Conservation (phyloP, 2,888 invertebrate species). For the Acronicta leporina region DNA sequence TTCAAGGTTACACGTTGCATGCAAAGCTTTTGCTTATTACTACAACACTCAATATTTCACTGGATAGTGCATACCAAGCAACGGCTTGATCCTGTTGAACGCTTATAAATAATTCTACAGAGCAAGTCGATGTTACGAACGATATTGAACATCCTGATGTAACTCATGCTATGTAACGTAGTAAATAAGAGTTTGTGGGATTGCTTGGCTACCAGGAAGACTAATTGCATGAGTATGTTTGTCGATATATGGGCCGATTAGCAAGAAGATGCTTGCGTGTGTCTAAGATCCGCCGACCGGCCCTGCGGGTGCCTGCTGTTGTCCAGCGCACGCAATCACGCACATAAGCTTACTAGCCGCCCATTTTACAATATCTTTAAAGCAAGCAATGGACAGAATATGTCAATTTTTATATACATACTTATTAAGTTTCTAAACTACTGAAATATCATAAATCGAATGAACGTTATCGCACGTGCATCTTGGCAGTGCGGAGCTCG, state of each 20-base stretch:
- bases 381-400: slow-evolving; percentile 39
- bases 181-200: slow-evolving; percentile 45
- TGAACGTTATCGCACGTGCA: slow-evolving; percentile 79
- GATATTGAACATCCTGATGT: slow-evolving; percentile 42
- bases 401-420: slow-evolving; percentile 36
- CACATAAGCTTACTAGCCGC: slow-evolving; percentile 65
- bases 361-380: slow-evolving; percentile 41
- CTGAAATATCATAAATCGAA: slow-evolving; percentile 67
- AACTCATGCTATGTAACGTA: slow-evolving; percentile 12
- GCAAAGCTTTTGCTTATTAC: slow-evolving; percentile 56
- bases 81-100: slow-evolving; percentile 14
- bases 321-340: slow-evolving; percentile 74
- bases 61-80: slow-evolving; percentile 30
- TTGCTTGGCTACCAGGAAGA: slow-evolving; percentile 77
- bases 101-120: slow-evolving; percentile 37
- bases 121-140: slow-evolving; percentile 28
- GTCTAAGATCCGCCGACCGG: slow-evolving; percentile 68
- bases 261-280: slow-evolving; percentile 82
- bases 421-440: slow-evolving; percentile 40
- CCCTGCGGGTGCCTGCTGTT: slow-evolving; percentile 62
- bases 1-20: slow-evolving; percentile 73
- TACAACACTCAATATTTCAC: slow-evolving; percentile 43
- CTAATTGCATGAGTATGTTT: slow-evolving; percentile 78
- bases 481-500: slow-evolving; percentile 67
- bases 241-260: slow-evolving; percentile 81